A percentile compares a stretch with the other conserved stretches of the same genome.
These are phyloP conservation scores for Yponomeuta sedellus DNA, from an alignment of 2,888 invertebrate species.

Conservation along the genomic window DNA sequence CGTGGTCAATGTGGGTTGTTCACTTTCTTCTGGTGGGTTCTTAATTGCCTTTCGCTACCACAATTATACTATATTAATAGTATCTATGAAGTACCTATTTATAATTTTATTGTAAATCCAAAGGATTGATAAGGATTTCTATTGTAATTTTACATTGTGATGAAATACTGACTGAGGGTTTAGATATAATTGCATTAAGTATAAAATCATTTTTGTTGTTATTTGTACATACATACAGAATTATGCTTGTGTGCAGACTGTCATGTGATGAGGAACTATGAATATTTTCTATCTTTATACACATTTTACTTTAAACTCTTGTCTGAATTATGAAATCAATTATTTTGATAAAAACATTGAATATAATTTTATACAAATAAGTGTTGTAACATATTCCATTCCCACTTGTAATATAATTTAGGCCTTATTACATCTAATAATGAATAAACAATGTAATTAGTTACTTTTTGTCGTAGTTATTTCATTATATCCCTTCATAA, in stretches of 20 bases:
- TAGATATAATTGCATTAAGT: slow-evolving; percentile 25
- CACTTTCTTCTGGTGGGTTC: too few species aligned
- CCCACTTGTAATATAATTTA: slow-evolving; percentile 61
- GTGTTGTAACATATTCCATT: slow-evolving; percentile 69
- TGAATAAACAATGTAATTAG: slow-evolving; percentile 61
- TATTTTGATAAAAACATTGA: slow-evolving; percentile 53
- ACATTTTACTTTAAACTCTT: slow-evolving; percentile 14
- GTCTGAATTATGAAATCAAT: slow-evolving; percentile 50
- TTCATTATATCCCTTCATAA: neutral
- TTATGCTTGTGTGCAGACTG: slow-evolving; percentile 38
- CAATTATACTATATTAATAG: neutral
- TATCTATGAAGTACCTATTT: slow-evolving; percentile 10
- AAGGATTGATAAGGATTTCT: slow-evolving; percentile 44
- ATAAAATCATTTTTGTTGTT: slow-evolving; percentile 3
- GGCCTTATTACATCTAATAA: slow-evolving; percentile 38
- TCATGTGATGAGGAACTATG: slow-evolving; percentile 40
- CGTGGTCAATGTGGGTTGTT: too few species aligned
- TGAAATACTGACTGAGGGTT: slow-evolving; percentile 50
- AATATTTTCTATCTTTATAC: slow-evolving; percentile 40
- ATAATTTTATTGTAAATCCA: slow-evolving; percentile 31
- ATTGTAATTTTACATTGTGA: slow-evolving; percentile 54
- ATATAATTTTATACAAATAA: slow-evolving; percentile 45
- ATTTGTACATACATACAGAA: slow-evolving; percentile 25
- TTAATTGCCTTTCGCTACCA: neutral
- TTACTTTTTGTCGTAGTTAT: slow-evolving; percentile 33